phyloP scores from a whole-genome alignment of 2,888 invertebrate genomes.

The Habroteleia sp. region DNA sequence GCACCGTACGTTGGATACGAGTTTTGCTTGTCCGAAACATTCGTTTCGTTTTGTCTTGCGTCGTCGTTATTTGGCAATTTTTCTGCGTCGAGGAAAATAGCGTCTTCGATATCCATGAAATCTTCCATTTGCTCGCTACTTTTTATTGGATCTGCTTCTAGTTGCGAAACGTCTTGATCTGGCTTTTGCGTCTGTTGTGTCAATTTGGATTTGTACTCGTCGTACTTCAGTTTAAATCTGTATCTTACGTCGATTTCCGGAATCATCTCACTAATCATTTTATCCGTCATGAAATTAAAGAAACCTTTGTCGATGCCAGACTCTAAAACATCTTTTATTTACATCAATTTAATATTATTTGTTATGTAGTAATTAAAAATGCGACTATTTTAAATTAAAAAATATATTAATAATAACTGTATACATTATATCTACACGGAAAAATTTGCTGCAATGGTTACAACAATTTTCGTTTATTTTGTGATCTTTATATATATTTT shows the following conservation, averaged over 20 bases:
- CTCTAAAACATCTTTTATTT: conserved; percentile 30
- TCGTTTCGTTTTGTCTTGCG: conserved; percentile 15
- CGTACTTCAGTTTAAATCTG: conserved; percentile 53
- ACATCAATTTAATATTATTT: background rate
- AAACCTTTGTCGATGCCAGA: conserved; percentile 45
- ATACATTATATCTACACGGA: conserved; percentile 47
- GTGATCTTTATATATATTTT: no score
- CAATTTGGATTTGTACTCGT: conserved; percentile 52
- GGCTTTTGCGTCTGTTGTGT: conserved; percentile 16
- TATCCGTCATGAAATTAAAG: conserved; percentile 60
- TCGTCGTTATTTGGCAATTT: conserved; percentile 40
- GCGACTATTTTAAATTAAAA: background rate
- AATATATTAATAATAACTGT: background rate
- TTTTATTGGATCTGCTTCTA: conserved; percentile 28
- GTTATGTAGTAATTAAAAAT: no score
- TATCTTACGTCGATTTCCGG: conserved; percentile 51
- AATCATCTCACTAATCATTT: conserved; percentile 56
- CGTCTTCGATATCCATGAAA: conserved; percentile 56
- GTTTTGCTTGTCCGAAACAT: conserved; percentile 20
- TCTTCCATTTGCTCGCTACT: conserved; percentile 43
- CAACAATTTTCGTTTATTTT: conserved; percentile 54
- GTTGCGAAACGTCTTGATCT: conserved; percentile 6
- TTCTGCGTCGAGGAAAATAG: conserved; percentile 46
- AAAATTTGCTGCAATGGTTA: conserved; percentile 56
- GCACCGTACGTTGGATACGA: conserved; percentile 16